Evolutionary conservation across 2,113 vertebrate species (phyloP).

Genomic region (Equus przewalskii): DNA sequence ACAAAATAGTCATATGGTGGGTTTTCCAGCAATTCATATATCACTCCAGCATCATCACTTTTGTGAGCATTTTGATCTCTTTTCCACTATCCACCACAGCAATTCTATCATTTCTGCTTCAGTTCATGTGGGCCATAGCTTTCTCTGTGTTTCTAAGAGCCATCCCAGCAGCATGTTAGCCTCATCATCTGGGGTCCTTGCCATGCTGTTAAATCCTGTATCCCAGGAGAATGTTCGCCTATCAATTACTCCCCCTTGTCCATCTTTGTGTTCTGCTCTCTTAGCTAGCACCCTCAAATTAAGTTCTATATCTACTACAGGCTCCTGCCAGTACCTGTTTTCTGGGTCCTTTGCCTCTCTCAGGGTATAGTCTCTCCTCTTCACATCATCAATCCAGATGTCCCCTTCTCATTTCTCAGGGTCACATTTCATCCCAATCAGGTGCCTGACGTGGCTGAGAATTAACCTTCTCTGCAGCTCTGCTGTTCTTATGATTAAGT

Average conservation of each 20-base stretch:
- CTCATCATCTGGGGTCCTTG: not conserved
- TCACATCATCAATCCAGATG: not conserved
- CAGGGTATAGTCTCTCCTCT: not conserved
- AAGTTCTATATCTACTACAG: not conserved
- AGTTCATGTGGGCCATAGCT: not conserved
- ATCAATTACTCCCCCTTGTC: not conserved
- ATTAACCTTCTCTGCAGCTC: not conserved
- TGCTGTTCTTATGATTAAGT: not conserved
- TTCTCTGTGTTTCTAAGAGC: not conserved
- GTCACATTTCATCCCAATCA: not conserved
- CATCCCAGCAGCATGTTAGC: not conserved
- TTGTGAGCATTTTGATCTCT: not conserved
- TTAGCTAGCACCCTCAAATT: not conserved
- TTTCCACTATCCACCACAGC: rapidly evolving
- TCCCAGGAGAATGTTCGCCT: not conserved
- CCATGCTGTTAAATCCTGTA: not conserved
- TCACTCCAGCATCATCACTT: not conserved
- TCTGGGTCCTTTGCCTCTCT: not conserved
- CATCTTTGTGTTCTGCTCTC: not conserved
- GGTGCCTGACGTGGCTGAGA: not conserved
- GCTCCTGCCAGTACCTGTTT: not conserved
- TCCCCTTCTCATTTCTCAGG: not conserved
- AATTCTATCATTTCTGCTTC: not conserved
- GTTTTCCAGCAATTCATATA: not conserved
- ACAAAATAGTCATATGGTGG: not conserved